Base-by-base conservation (phyloP, 2,113 vertebrate genomes). In the Hemiprocne comata region DNA sequence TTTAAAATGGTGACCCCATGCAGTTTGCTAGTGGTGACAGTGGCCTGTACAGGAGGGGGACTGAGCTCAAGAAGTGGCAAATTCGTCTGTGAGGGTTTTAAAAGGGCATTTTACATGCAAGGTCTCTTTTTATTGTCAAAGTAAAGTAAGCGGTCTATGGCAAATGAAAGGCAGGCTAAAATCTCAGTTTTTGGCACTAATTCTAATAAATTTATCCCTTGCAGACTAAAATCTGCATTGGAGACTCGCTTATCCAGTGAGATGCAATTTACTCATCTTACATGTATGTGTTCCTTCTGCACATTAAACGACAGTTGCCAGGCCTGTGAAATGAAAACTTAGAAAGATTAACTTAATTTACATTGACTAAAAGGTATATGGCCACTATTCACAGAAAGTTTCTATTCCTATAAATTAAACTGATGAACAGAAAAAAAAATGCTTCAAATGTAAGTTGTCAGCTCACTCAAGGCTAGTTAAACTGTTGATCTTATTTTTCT, bases 211-310 rank as follows among this genome's bases (percentile, higher is more conserved):
- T 72, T 34, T 72, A 75, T 87, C 70, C 44, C 58, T 85, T 71
- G 79, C 44, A 94, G 70, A 75, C 76, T 82, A 78, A 92, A 87
- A 91, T 85, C 70, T 94, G 42, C 70, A 78, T 29, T 67, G 64
- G 31, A 85, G 36, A 85, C 42, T 71, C 70, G 40, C 36, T 74
- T 87, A 77, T 17, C 70, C 16, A 64, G 53, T 55, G 64, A 94
- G 76, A 67, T 81, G 84, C 40, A 42, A 84, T 82, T 94, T 79
- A 85, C 36, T 40, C 25, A 14, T 48, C 62, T 60, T 81, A 57
- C 11, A 53, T 2, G 8, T 77, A 46, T 64, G 46, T 84, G 89
- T 80, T 92, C 80, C 55, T 69, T 87, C 78, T 78, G 53, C 33
- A 57, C 33, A 44, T 84, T 74, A 51, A 90, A 78, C 34, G 64